Percentiles rank a stretch among this genome's conserved stretches.
phyloP scores from a whole-genome alignment of 2,797 vertebrate species.

The Octomys mimax region DNA sequence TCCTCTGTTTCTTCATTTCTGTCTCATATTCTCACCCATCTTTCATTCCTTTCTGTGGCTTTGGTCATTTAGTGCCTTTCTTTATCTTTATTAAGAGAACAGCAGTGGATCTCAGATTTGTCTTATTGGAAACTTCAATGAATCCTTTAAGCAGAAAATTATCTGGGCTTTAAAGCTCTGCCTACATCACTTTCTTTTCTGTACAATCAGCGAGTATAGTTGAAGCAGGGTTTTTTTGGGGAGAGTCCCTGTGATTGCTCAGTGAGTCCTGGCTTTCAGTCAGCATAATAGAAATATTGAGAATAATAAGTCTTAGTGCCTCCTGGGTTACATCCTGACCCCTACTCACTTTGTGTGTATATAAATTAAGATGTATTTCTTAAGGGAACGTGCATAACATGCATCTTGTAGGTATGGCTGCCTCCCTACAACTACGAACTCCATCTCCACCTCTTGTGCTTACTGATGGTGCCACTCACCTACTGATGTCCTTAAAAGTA shows the following conservation, averaged over 20 bases:
- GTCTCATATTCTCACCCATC: background rate
- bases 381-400: background rate
- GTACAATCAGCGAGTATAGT: background rate
- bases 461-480: background rate
- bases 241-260: slow-evolving; percentile 36
- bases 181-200: slow-evolving; percentile 9
- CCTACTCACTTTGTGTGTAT: background rate
- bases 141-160: slow-evolving; percentile 7
- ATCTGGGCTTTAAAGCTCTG: slow-evolving; percentile 44
- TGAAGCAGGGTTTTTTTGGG: background rate
- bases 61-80: background rate
- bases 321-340: background rate
- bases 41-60: background rate
- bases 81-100: background rate
- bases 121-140: background rate
- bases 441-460: background rate
- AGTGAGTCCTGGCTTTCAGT: slow-evolving; percentile 43
- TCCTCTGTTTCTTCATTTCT: background rate
- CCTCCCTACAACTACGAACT: background rate
- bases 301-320: slow-evolving; percentile 20
- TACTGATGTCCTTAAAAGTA: background rate
- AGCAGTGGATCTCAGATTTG: background rate
- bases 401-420: background rate
- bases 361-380: slow-evolving; percentile 2
- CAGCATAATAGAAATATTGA: background rate